Conservation (phyloP, 2,888 invertebrate species). For the Bellardia pandia region DNA sequence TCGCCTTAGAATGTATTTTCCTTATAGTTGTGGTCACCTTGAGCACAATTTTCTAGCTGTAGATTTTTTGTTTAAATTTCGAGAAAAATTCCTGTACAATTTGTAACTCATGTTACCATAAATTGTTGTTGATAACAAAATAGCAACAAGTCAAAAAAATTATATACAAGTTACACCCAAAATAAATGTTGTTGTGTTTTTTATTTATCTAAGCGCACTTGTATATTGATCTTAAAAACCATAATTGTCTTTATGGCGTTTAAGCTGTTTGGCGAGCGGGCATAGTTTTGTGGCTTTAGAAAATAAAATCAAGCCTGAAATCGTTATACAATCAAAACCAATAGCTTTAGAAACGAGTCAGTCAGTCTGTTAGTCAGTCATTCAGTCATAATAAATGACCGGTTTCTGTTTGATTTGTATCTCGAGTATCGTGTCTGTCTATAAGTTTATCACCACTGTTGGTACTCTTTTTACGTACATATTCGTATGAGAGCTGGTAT, state of each 20-base stretch:
- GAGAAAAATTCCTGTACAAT: slow-evolving; percentile 51
- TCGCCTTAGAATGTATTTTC: too few species aligned
- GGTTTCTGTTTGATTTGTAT: slow-evolving; percentile 43
- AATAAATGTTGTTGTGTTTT: slow-evolving; percentile 49
- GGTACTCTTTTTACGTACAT: not conserved
- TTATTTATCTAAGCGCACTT: slow-evolving; percentile 49
- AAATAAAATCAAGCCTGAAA: not conserved
- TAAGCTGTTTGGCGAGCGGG: slow-evolving; percentile 24
- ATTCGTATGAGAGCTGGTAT: slow-evolving; percentile 32
- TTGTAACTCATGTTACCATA: slow-evolving; percentile 59
- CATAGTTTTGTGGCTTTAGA: slow-evolving; percentile 12
- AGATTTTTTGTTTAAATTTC: not conserved
- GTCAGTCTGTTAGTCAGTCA: slow-evolving; percentile 9
- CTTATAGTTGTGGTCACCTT: slow-evolving; percentile 23
- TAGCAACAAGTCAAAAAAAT: slow-evolving; percentile 41
- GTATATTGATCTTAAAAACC: slow-evolving; percentile 65
- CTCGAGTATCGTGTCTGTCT: not conserved
- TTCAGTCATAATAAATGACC: slow-evolving; percentile 37
- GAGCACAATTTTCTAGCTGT: slow-evolving; percentile 4
- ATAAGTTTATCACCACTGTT: not conserved
- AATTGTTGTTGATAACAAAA: slow-evolving; percentile 62
- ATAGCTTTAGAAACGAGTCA: slow-evolving; percentile 23
- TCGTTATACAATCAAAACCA: slow-evolving; percentile 26
- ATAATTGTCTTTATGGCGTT: slow-evolving; percentile 57
- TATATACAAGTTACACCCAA: slow-evolving; percentile 60